A percentile compares a stretch with the other conserved stretches of the same genome.
Conservation (phyloP, 64 coral and sea anemone genomes). For the Stichodactyla mertensii region DNA sequence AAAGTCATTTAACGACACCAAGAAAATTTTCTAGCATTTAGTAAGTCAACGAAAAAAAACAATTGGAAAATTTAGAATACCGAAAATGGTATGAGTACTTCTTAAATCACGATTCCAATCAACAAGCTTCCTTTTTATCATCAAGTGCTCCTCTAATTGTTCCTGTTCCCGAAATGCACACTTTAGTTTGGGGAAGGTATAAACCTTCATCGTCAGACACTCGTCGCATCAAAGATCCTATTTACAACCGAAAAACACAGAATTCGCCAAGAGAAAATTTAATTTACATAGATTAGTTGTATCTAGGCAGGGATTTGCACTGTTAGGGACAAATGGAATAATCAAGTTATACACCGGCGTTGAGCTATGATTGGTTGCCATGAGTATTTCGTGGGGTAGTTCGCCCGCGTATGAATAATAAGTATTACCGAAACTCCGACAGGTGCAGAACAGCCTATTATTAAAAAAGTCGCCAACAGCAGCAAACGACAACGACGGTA, state of each 20-base stretch:
- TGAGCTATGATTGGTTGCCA: background rate
- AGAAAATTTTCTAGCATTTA: background rate
- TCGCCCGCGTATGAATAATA: conserved; percentile 8
- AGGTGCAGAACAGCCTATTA: background rate
- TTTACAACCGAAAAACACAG: background rate
- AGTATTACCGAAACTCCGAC: background rate
- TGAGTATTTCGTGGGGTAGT: background rate
- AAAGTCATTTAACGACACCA: no score
- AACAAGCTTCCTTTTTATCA: background rate
- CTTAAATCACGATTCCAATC: background rate
- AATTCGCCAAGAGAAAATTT: background rate
- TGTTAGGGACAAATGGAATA: conserved; percentile 7
- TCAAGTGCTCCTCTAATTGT: background rate
- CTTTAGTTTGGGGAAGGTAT: background rate
- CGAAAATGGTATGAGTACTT: background rate
- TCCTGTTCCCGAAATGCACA: background rate
- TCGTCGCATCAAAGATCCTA: background rate
- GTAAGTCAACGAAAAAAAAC: background rate
- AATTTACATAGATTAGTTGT: background rate
- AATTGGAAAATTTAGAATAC: background rate
- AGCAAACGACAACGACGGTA: background rate
- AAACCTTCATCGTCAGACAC: background rate
- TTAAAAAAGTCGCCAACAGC: conserved; percentile 14
- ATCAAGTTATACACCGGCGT: background rate
- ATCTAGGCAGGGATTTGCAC: background rate